These are phyloP conservation scores for Rhinolophus ferrumequinum DNA, from an alignment of 2,113 vertebrate species.

Conservation along the genomic window DNA sequence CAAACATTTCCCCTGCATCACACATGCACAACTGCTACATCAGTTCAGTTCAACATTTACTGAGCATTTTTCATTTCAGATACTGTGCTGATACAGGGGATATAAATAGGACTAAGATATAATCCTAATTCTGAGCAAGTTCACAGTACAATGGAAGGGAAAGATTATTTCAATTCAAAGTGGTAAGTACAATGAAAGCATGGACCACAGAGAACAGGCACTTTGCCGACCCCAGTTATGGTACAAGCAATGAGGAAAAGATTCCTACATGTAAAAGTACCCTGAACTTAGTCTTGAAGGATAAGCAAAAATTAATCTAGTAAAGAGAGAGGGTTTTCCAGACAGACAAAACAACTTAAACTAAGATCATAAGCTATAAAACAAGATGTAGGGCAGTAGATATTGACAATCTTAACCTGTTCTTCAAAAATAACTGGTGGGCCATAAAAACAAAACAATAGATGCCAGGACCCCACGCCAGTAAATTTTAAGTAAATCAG, in stretches of 20 bases:
- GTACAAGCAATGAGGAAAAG: background rate
- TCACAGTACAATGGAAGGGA: background rate
- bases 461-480: background rate
- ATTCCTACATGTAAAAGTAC: background rate
- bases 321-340: background rate
- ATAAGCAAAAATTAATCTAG: background rate
- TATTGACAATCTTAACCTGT: background rate
- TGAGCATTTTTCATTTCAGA: background rate
- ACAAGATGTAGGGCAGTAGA: background rate
- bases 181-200: background rate
- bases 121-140: conserved; percentile 14
- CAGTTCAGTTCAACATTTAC: background rate
- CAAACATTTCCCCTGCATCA: background rate
- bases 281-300: background rate
- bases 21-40: background rate
- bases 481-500: background rate
- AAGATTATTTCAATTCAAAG: background rate
- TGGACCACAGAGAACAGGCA: background rate
- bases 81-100: background rate
- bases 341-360: background rate
- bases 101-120: background rate
- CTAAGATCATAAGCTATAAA: background rate
- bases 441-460: background rate
- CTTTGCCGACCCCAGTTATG: background rate
- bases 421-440: background rate